These are phyloP conservation scores for Pseudachorutes palmiensis DNA, from an alignment of 1,140 invertebrate species.

Conservation along the genomic window DNA sequence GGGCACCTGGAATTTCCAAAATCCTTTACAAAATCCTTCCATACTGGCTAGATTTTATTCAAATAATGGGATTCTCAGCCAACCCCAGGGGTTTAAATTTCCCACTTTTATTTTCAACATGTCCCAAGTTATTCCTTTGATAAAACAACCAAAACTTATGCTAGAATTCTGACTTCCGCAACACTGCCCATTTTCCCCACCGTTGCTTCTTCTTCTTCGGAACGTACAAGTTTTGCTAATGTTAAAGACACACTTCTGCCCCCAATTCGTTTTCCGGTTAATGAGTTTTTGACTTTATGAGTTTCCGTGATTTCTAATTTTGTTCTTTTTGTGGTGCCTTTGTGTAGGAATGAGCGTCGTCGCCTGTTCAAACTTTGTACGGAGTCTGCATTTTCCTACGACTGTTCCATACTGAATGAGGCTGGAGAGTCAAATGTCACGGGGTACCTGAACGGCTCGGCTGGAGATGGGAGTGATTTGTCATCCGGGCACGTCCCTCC, in stretches of 20 bases:
- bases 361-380: constrained; percentile 25
- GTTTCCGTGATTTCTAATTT: background rate
- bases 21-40: background rate
- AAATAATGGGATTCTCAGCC: background rate
- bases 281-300: background rate
- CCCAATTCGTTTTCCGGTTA: too few species aligned
- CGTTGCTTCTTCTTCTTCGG: background rate
- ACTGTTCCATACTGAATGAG: constrained; percentile 32
- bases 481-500: constrained; percentile 50
- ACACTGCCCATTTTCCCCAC: too few species aligned
- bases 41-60: background rate
- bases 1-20: too few species aligned
- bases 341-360: constrained; percentile 17
- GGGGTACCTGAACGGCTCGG: constrained; percentile 15
- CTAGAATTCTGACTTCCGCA: too few species aligned
- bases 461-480: constrained; percentile 3
- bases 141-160: too few species aligned
- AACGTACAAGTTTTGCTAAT: too few species aligned
- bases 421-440: constrained; percentile 1
- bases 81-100: background rate
- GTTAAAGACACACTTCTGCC: too few species aligned
- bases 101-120: background rate
- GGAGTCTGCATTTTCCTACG: constrained; percentile 19
- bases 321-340: constrained; percentile 9
- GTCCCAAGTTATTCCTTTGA: too few species aligned